Conservation (phyloP, 2,797 vertebrate species). For the Anguilla pacifica region DNA sequence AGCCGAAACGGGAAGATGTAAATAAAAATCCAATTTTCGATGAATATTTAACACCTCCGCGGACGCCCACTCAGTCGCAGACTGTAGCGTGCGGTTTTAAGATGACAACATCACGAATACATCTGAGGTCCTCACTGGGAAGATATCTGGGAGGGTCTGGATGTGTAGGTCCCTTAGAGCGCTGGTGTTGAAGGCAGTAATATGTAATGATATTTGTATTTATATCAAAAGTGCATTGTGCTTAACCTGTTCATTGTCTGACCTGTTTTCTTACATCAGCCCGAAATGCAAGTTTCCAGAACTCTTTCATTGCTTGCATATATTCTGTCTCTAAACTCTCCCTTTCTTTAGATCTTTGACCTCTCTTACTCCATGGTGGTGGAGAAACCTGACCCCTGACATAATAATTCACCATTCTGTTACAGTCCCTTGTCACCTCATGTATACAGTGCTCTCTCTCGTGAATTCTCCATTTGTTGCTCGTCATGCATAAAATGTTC, state of each 20-base stretch:
- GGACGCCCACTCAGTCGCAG: background rate
- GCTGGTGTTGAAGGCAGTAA: background rate
- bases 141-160: background rate
- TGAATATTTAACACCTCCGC: slow-evolving; percentile 24
- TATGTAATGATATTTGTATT: background rate
- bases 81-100: slow-evolving; percentile 1
- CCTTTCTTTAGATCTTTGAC: slow-evolving; percentile 27
- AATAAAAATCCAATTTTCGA: slow-evolving; percentile 29
- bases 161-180: background rate
- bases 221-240: background rate
- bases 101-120: background rate
- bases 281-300: background rate
- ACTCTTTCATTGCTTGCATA: background rate
- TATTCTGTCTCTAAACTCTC: background rate
- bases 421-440: background rate
- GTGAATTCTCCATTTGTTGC: background rate
- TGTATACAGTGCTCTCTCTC: background rate
- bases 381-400: slow-evolving; percentile 24
- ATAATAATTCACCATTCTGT: background rate
- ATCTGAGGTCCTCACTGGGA: background rate
- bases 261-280: background rate
- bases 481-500: too few species aligned
- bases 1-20: slow-evolving; percentile 5
- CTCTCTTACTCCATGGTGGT: slow-evolving; percentile 17
- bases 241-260: background rate